Percentiles rank a stretch among this genome's conserved stretches.
These are phyloP conservation scores for Microtus richardsoni DNA, from an alignment of 2,113 vertebrate genomes.

Conservation along the genomic window DNA sequence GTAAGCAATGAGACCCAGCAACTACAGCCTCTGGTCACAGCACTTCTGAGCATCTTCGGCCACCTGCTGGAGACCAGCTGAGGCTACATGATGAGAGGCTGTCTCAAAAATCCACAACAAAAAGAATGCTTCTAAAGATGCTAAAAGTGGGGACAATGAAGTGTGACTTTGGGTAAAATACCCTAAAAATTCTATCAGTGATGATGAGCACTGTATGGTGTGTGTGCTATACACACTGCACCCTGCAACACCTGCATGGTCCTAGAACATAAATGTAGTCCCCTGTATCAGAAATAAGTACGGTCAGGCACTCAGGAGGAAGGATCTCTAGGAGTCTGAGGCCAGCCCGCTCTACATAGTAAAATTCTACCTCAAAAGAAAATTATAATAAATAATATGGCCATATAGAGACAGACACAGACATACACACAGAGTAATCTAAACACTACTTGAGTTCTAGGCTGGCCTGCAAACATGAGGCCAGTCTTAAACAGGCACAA, in stretches of 20 bases:
- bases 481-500: neutral
- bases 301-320: neutral
- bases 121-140: neutral
- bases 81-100: too few species aligned
- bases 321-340: neutral
- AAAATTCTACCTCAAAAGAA: neutral
- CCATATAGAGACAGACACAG: neutral
- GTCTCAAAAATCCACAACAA: neutral
- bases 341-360: neutral
- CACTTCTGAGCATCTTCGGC: neutral
- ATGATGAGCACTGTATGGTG: neutral
- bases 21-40: neutral
- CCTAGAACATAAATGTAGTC: neutral
- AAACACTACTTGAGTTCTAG: neutral
- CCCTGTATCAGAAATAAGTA: neutral
- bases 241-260: neutral
- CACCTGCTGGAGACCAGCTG: neutral
- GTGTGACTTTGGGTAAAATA: neutral
- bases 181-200: neutral
- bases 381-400: neutral
- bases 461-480: neutral
- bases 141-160: neutral
- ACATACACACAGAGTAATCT: neutral
- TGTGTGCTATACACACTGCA: neutral
- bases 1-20: neutral